These are phyloP conservation scores for Mesaphorura yosii DNA, from an alignment of 1,140 invertebrate species.

Conservation along the genomic window DNA sequence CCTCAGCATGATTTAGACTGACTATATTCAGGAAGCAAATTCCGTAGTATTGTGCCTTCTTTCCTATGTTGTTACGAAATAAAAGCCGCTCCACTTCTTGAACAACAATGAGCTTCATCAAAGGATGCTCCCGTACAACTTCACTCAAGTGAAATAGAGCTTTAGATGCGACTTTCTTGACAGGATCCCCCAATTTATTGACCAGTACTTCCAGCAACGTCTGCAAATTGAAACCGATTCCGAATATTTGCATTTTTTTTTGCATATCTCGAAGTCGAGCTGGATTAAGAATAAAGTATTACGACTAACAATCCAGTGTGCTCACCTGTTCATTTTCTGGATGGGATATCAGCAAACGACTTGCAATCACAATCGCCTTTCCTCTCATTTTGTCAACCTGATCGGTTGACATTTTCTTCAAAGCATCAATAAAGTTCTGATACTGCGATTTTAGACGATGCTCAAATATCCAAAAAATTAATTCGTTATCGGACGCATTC, in stretches of 20 bases:
- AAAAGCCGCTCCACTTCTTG: constrained; percentile 79
- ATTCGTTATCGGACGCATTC: constrained; percentile 37
- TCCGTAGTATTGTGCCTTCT: constrained; percentile 82
- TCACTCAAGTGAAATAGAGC: constrained; percentile 73
- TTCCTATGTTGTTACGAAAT: constrained; percentile 68
- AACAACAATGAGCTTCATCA: constrained; percentile 80
- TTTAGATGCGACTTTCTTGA: constrained; percentile 72
- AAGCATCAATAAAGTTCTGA: constrained; percentile 51
- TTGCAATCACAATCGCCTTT: constrained; percentile 63
- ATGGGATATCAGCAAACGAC: constrained; percentile 64
- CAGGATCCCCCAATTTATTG: constrained; percentile 92
- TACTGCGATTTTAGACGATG: constrained; percentile 67
- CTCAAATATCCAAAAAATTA: constrained; percentile 64
- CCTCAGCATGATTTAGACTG: constrained; percentile 55
- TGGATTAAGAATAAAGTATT: not conserved
- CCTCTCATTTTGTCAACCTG: constrained; percentile 66
- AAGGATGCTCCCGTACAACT: constrained; percentile 71
- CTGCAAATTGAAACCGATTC: constrained; percentile 37
- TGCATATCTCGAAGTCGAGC: not conserved
- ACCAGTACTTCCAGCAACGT: constrained; percentile 67
- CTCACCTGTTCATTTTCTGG: constrained; percentile 75
- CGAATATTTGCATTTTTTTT: too few relatives aligned
- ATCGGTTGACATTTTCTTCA: constrained; percentile 53
- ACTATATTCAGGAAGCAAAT: constrained; percentile 83
- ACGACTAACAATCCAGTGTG: not conserved